Percentiles rank a stretch among this genome's conserved stretches.
Conservation (phyloP, 23 tunicate genomes). For the Phallusia fumigata region DNA sequence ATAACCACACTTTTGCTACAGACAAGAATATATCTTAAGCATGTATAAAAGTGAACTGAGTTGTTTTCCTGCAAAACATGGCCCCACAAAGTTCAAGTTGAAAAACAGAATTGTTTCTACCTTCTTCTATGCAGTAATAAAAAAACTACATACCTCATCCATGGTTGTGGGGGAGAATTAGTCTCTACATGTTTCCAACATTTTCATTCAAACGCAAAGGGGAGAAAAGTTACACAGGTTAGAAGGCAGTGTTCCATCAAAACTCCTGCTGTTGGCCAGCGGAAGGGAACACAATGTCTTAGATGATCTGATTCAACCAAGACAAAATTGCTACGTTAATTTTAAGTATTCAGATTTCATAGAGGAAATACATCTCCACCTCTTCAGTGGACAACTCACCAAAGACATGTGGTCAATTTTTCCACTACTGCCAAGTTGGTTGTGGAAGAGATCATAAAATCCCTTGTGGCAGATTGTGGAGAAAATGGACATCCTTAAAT, state of each 20-base stretch:
- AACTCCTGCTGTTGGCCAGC: neutral
- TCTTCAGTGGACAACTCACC: neutral
- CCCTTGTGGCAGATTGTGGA: neutral
- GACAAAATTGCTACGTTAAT: neutral
- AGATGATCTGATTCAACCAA: conserved; percentile 13
- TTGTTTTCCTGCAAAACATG: too few species aligned
- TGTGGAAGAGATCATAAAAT: neutral
- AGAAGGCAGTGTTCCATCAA: neutral
- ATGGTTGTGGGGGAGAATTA: too few species aligned
- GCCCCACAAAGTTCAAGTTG: too few species aligned
- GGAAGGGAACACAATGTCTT: conserved; percentile 8
- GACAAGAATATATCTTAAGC: too few species aligned
- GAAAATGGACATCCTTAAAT: neutral
- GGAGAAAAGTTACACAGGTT: conserved; percentile 7
- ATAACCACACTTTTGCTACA: too few species aligned
- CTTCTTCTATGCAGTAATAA: too few species aligned
- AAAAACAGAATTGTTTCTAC: too few species aligned
- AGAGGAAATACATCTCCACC: neutral
- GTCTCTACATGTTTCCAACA: too few species aligned
- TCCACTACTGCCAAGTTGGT: neutral
- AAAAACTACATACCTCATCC: too few species aligned
- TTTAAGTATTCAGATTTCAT: neutral
- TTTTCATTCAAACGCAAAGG: neutral
- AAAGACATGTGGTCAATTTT: neutral
- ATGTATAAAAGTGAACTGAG: too few species aligned